Conservation (phyloP, 1,140 invertebrate species). For the Cydia pomonella region DNA sequence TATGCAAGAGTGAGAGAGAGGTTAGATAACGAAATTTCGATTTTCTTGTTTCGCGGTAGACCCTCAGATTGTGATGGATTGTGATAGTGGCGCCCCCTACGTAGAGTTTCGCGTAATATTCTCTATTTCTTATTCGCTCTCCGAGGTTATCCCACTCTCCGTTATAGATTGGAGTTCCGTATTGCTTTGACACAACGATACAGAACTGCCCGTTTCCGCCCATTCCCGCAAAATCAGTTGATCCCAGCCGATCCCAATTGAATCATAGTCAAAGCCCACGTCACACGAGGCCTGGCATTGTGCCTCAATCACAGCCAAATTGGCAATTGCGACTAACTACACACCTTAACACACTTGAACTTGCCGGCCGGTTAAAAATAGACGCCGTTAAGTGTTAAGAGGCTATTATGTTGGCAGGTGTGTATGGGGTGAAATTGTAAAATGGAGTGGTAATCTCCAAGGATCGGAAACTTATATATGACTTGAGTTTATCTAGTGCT, state of each 20-base stretch:
- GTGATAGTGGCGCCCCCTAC: no score
- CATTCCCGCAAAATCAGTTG: constrained; percentile 4
- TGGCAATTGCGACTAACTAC: constrained; percentile 14
- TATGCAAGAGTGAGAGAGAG: no score
- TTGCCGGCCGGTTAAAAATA: constrained; percentile 17
- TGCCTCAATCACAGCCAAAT: constrained; percentile 15
- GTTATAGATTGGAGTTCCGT: no score
- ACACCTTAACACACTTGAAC: constrained; percentile 29
- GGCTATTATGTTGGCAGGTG: background rate
- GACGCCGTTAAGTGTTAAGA: constrained; percentile 6
- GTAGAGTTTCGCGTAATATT: no score
- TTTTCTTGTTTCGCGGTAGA: no score
- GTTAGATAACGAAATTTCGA: no score
- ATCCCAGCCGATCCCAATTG: background rate
- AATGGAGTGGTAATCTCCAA: no score
- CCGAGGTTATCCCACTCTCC: no score
- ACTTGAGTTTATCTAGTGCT: no score
- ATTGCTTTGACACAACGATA: background rate
- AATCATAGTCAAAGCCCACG: background rate
- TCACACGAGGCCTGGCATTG: background rate
- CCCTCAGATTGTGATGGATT: no score
- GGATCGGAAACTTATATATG: no score
- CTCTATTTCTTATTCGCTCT: no score
- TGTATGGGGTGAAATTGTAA: background rate
- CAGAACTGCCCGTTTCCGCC: background rate